Base-by-base conservation (phyloP, 2,888 invertebrate genomes). In the Hyposoter didymator region DNA sequence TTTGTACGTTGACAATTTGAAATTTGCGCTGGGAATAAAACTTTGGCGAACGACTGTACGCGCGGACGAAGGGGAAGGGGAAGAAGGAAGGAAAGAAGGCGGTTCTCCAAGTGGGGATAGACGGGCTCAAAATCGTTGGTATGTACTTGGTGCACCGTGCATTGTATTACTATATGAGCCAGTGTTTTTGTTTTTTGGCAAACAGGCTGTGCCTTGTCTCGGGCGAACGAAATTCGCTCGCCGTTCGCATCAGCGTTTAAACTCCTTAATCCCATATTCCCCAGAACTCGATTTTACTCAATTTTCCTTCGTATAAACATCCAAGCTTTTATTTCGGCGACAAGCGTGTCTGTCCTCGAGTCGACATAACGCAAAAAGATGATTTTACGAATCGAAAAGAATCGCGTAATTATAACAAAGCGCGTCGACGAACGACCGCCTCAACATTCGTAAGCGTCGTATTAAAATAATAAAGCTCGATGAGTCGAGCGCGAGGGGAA, bases 101-200 rank as follows among this genome's bases (percentile, higher is more conserved):
- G n/a, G 35, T 66, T 39, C 52, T 17, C 66, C n/a, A 66, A 19
- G 39, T 39, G 66, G 66, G 66, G 66, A 66, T 35, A 66, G 66
- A 39, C 66, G n/a, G 39, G 66, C 66, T 66, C 66, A 66, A 66
- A 66, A 39, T 66, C 66, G 66, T 66, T 66, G 66, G 66, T 39
- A 59, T 59, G 59, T 59, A 66, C 66, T 66, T 19, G 32, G 39
- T 66, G 66, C 66, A 66, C 39, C n/a, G 19, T 39, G 35, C 66
- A 66, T 39, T 39, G 35, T 39, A 66, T 59, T 59, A 66, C 66
- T 66, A 39, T 66, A 66, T 39, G 2, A 22, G 28, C 39, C 35
- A 39, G 10, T 66, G 39, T 66, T 66, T 66, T 66, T 39, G n/a
- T 66, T 66, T 39, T 66, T 66, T 59, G 12, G n/a, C n/a, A 39